Base-by-base conservation (phyloP, 1,140 invertebrate species). In the Hetaerina americana region DNA sequence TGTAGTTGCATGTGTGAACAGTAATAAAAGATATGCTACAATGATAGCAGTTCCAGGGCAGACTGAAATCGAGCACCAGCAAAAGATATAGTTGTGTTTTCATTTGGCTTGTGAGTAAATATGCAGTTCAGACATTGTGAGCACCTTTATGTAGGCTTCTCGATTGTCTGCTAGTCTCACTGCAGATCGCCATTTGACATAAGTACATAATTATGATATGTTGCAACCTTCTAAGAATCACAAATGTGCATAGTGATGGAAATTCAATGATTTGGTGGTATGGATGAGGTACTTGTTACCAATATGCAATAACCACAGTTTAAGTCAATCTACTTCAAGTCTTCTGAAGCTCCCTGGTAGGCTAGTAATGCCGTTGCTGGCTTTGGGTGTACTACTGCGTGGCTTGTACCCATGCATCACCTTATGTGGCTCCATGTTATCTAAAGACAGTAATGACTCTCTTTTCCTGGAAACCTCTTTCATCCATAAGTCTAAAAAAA, bases 271-370 rank as follows among this genome's bases (percentile, higher is more conserved):
- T 40, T 40, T 57, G 40, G 40, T 57, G 40, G 2, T 10, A 57
- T 57, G 1, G 1, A 10, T 57, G 40, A 57, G 2, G 40, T 5
- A 57, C 22, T 57, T 10, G 10, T n/a, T 5, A n/a, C 40, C 22
- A 3, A 18, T 57, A 18, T 8, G 22, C 22, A n/a, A 57, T 2
- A 12, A 10, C 10, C 15, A 10, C 40, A 18, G 40, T 12, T n/a
- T 5, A 57, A 57, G 2, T 57, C 40, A 70, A 40, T 70, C 70
- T 5, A 70, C 70, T 66, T 70, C 70, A 18, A 70, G 40, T 5
- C 70, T 26, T 29, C 28, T 29, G 28, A 70, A 70, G 27, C 70
- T 70, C 5, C 70, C 70, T 5, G 70, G 25, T 6, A 70, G 28
- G 22, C 70, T 68, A 27, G 3, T 18, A 3, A 24, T 68, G 67